Evolutionary conservation across 2,888 invertebrate genomes (phyloP).

Genomic region (Linnaemya vulpina): DNA sequence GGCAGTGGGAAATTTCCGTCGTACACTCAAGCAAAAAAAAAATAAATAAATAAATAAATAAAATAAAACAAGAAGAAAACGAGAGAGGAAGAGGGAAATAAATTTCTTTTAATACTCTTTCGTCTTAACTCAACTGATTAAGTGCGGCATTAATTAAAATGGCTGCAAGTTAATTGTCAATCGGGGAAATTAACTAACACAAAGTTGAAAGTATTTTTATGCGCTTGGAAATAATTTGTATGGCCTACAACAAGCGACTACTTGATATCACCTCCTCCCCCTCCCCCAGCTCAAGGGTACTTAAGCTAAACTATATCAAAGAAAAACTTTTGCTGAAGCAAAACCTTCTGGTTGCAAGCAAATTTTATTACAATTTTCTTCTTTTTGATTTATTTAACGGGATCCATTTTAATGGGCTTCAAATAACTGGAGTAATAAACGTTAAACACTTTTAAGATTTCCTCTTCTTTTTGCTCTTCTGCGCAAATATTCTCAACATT

Average conservation of each 20-base stretch:
- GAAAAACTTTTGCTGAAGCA: constrained; percentile 2
- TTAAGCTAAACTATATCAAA: constrained; percentile 42
- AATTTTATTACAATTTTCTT: background rate
- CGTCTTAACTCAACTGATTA: constrained; percentile 4
- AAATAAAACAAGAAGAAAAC: no score
- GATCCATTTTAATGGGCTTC: background rate
- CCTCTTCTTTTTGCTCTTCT: background rate
- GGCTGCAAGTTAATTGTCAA: constrained; percentile 66
- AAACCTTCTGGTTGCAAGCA: background rate
- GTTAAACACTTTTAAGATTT: background rate
- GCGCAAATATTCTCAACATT: background rate
- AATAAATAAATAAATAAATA: no score
- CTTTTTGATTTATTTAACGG: constrained; percentile 12
- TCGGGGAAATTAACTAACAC: constrained; percentile 68
- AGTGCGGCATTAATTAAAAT: constrained; percentile 65
- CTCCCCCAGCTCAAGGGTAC: constrained; percentile 16
- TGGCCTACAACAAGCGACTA: background rate
- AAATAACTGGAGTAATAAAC: background rate
- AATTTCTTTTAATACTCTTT: constrained; percentile 23
- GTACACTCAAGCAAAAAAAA: no score
- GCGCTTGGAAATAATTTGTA: background rate
- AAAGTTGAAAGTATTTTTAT: constrained; percentile 38
- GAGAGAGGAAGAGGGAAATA: background rate
- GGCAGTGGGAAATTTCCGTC: constrained; percentile 8
- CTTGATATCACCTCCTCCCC: constrained; percentile 20